Evolutionary conservation across 30 jellyfish, hydroid and myxozoan genomes (phyloP).

Genomic region (Chrysaora quinquecirrha): DNA sequence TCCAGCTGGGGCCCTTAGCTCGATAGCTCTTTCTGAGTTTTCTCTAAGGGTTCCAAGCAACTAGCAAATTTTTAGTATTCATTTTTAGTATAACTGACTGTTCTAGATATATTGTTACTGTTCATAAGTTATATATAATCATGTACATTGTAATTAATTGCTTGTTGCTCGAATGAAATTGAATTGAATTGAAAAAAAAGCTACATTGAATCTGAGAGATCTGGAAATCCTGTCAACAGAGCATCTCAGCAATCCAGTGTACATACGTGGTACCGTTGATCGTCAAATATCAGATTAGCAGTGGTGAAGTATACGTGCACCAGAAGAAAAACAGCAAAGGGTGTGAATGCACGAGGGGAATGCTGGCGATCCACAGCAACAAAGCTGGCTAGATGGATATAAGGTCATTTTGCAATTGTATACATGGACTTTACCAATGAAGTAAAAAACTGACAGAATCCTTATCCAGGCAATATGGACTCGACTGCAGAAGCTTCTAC

Average conservation of each 20-base stretch:
- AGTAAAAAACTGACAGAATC: not conserved
- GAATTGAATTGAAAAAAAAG: no score
- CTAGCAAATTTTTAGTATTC: no score
- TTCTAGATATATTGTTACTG: no score
- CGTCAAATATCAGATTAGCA: constrained; percentile 1
- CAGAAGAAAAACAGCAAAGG: not conserved
- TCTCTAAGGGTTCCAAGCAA: no score
- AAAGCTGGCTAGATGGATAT: not conserved
- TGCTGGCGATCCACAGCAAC: not conserved
- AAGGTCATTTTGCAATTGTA: not conserved
- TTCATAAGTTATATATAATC: no score
- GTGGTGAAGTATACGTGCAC: not conserved
- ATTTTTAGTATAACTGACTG: no score
- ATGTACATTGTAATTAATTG: no score
- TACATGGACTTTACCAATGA: not conserved
- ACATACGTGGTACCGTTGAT: not conserved
- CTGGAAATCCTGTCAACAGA: not conserved
- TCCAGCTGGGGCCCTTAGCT: no score
- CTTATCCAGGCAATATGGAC: not conserved
- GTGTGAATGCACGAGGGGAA: not conserved
- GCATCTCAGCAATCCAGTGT: not conserved
- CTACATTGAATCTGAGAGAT: not conserved
- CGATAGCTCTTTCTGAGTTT: no score
- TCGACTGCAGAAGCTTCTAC: constrained; percentile 3
- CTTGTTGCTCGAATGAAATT: no score